Conservation (phyloP, 2,888 invertebrate species). For the Dryobotodes eremita region DNA sequence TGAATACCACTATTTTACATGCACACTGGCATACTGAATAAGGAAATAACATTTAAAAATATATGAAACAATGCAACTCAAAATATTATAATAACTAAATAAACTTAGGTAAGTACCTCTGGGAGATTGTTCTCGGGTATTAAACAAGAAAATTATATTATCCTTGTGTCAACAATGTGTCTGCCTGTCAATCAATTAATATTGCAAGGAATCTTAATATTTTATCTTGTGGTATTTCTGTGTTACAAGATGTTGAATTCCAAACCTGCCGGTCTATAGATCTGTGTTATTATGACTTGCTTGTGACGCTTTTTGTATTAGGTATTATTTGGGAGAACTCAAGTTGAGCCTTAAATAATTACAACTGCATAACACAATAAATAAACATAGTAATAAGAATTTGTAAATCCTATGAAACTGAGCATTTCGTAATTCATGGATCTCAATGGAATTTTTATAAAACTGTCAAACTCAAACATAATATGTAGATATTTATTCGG, state of each 20-base stretch:
- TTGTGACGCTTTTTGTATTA: neutral
- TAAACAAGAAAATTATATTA: neutral
- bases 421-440: neutral
- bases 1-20: neutral
- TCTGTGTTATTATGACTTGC: neutral
- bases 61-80: neutral
- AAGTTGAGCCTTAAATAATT: neutral
- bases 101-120: neutral
- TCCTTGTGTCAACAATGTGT: neutral
- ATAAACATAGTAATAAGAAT: neutral
- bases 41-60: neutral
- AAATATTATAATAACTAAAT: neutral
- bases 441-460: conserved; percentile 7
- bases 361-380: neutral
- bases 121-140: neutral
- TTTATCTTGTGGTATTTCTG: neutral
- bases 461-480: conserved; percentile 33
- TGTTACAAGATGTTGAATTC: neutral
- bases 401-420: neutral
- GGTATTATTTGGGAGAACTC: neutral
- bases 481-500: conserved; percentile 12
- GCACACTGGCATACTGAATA: too few relatives aligned
- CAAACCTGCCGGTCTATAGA: neutral
- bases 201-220: neutral
- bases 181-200: neutral